These are phyloP conservation scores for Nothocercus nigrocapillus DNA, from an alignment of 2,113 vertebrate genomes.

Conservation along the genomic window DNA sequence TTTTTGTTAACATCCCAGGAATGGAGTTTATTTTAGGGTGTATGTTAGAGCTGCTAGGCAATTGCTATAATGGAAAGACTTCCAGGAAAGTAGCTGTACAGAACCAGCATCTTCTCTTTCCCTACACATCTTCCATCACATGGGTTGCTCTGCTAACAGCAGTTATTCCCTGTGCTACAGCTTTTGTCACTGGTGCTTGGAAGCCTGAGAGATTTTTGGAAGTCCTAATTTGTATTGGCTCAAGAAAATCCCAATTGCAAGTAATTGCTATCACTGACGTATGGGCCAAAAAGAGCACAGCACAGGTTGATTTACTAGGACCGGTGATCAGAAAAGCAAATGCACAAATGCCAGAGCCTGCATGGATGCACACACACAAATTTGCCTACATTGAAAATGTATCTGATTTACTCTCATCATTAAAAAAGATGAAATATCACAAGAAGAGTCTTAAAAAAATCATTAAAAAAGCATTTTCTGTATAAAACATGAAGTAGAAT, in stretches of 20 bases:
- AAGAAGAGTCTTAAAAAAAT: background rate
- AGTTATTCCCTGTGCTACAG: background rate
- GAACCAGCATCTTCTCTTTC: background rate
- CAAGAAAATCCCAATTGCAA: background rate
- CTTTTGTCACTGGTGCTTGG: background rate
- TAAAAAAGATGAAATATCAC: background rate
- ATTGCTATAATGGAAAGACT: background rate
- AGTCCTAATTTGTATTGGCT: background rate
- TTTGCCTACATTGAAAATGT: background rate
- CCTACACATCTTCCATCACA: background rate
- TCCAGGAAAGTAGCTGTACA: background rate
- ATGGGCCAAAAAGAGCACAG: background rate
- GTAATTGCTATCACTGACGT: background rate
- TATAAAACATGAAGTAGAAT: background rate
- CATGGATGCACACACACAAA: background rate
- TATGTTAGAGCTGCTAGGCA: background rate
- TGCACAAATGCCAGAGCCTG: background rate
- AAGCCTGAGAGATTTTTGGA: background rate
- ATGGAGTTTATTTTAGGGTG: background rate
- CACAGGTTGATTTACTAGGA: background rate
- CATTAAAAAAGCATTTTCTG: background rate
- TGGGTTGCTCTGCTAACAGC: background rate
- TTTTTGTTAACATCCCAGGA: background rate
- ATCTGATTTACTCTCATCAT: background rate
- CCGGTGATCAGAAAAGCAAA: background rate